Conservation (phyloP, 2,888 invertebrate species). For the Xestia ashworthii region DNA sequence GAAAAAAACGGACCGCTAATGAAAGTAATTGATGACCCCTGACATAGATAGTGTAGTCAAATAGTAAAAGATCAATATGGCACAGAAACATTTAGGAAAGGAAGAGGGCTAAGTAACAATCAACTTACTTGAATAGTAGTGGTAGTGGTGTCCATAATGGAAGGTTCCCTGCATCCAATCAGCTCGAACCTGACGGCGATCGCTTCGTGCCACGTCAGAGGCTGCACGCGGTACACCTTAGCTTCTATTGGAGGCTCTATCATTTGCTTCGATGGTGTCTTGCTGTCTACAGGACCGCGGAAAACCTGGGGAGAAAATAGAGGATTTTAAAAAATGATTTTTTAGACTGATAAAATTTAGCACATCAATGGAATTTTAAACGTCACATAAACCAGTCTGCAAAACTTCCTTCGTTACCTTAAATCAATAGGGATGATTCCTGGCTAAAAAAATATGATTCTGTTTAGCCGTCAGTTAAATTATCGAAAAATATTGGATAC, state of each 20-base stretch:
- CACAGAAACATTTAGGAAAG: no score
- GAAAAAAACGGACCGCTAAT: no score
- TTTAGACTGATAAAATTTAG: no score
- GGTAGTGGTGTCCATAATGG: slow-evolving; percentile 55
- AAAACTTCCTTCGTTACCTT: not conserved
- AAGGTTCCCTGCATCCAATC: slow-evolving; percentile 92
- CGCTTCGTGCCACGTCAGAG: slow-evolving; percentile 93
- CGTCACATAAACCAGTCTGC: not conserved
- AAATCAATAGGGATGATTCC: no score
- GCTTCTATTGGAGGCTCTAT: slow-evolving; percentile 94
- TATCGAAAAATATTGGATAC: no score
- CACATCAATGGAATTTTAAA: not conserved
- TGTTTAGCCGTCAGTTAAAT: no score
- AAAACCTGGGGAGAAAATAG: slow-evolving; percentile 90
- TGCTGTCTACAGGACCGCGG: slow-evolving; percentile 93
- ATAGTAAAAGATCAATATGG: no score
- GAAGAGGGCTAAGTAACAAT: no score
- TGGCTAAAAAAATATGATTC: no score
- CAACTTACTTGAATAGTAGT: slow-evolving; percentile 24
- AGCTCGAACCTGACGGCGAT: slow-evolving; percentile 93
- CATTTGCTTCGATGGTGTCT: slow-evolving; percentile 91
- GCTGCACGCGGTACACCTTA: slow-evolving; percentile 93
- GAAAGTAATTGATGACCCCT: no score
- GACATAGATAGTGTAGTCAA: no score
- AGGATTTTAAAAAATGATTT: not conserved